These are phyloP conservation scores for Muntiacus reevesi DNA, from an alignment of 2,113 vertebrate genomes.

Conservation along the genomic window DNA sequence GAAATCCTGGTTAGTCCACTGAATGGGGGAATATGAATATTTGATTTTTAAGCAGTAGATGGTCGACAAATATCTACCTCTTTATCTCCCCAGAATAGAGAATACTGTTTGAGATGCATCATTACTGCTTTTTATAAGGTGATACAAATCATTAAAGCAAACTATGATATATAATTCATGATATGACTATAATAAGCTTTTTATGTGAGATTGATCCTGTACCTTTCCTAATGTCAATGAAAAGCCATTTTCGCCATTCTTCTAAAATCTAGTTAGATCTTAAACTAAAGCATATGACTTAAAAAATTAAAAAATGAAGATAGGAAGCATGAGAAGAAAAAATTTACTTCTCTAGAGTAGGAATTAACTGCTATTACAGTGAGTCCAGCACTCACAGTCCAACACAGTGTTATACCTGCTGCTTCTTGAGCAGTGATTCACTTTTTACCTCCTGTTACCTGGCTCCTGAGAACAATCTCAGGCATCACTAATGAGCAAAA, in stretches of 20 bases:
- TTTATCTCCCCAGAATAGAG: not conserved
- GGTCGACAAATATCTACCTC: not conserved
- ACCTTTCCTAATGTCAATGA: not conserved
- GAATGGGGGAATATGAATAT: not conserved
- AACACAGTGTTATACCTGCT: not conserved
- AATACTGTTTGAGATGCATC: not conserved
- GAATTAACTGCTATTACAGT: not conserved
- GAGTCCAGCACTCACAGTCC: not conserved
- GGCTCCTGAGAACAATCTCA: not conserved
- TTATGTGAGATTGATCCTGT: not conserved
- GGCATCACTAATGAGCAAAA: not conserved
- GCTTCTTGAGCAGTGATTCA: not conserved
- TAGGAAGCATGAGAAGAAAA: not conserved
- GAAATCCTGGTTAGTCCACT: not conserved
- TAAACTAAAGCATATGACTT: not conserved
- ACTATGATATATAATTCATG: not conserved
- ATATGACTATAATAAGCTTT: not conserved
- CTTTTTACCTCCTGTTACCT: not conserved
- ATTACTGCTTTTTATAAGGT: not conserved
- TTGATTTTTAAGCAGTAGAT: constrained; percentile 15
- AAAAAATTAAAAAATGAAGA: not conserved
- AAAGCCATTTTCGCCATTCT: not conserved
- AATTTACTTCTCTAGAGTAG: not conserved
- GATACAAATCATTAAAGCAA: constrained; percentile 23
- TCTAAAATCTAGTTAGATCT: not conserved